These are phyloP conservation scores for Chaetodon trifasciatus DNA, from an alignment of 2,797 vertebrate species.

Conservation along the genomic window DNA sequence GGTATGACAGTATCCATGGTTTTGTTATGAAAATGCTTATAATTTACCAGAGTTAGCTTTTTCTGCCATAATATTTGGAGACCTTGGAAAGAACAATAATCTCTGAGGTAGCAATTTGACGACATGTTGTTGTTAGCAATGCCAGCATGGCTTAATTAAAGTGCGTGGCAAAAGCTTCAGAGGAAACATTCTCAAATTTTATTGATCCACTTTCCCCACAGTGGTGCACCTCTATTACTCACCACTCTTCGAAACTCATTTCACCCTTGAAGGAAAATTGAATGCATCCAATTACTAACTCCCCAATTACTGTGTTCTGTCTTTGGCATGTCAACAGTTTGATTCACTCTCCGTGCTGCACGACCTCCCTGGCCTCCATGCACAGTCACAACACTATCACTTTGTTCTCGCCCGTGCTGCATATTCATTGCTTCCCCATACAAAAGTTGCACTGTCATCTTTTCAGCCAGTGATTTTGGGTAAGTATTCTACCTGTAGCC, in stretches of 20 bases:
- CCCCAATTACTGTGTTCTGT: conserved; percentile 57
- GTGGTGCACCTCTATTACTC: conserved; percentile 73
- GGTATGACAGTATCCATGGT: conserved; percentile 65
- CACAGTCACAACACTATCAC: conserved; percentile 11
- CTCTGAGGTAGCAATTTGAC: conserved; percentile 66
- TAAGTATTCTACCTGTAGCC: neutral
- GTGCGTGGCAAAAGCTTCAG: conserved; percentile 58
- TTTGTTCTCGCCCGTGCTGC: neutral
- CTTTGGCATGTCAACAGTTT: conserved; percentile 51
- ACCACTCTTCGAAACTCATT: conserved; percentile 68
- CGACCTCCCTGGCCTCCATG: conserved; percentile 2
- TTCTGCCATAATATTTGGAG: conserved; percentile 66
- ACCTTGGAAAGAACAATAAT: conserved; percentile 75
- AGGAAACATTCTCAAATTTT: conserved; percentile 75
- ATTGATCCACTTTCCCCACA: conserved; percentile 76
- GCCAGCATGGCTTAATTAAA: conserved; percentile 63
- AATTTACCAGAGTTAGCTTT: conserved; percentile 57
- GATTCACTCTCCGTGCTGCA: conserved; percentile 5
- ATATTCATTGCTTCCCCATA: neutral
- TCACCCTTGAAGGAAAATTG: conserved; percentile 71
- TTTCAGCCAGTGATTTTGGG: neutral
- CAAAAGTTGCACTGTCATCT: neutral
- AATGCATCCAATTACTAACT: conserved; percentile 68
- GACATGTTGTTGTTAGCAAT: conserved; percentile 70
- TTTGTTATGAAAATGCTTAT: conserved; percentile 68